Base-by-base conservation (phyloP, 2,888 invertebrate species). In the Ophion slaviceki region DNA sequence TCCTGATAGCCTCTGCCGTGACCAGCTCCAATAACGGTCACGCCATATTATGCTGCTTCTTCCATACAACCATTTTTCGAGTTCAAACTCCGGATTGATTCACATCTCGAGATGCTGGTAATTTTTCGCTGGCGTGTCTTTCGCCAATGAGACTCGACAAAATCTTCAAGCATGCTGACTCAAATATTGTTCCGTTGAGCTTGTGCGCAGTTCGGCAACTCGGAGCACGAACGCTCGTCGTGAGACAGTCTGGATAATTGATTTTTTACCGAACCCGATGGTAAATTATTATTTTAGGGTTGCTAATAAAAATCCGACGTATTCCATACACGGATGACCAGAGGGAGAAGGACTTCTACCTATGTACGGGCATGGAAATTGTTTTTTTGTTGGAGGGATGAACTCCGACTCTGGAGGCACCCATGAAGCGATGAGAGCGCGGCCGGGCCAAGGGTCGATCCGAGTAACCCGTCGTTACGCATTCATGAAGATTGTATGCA, bases 401-500 rank as follows among this genome's bases (percentile, higher is more conserved):
- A 61, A 61, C 57, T 80, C 59, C 74, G 82, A 85, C 66, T 86
- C 70, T 70, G 64, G 80, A 84, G 79, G 70, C 47, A 70, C 71
- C 68, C 80, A 64, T 53, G 80, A 72, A 74, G n/a, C 82, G 61
- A 61, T 64, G 47, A 77, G 68, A 70, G 64, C 74, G 59, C 24
- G 14, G 20, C 66, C 47, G 28, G 36, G 80, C 83, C 82, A 59
- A 64, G 77, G 81, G 79, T 80, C 67, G 71, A 80, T 72, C 70
- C 82, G 59, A 40, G 62, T 83, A 71, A 75, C 76, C 86, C 84
- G 80, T 89, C 89, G 90, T 91, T 92, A 91, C 87, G 89, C 89
- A 92, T 92, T 92, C 91, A 91, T 92, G 92, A 90, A 91, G 90
- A 91, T 91, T 90, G 90, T 89, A 90, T 90, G 90, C 91, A 90